Evolutionary conservation across 2,888 invertebrate species (phyloP), one percentile per base, ranked within the genome.

Genomic region (Mongoloraphidia duomilia): DNA sequence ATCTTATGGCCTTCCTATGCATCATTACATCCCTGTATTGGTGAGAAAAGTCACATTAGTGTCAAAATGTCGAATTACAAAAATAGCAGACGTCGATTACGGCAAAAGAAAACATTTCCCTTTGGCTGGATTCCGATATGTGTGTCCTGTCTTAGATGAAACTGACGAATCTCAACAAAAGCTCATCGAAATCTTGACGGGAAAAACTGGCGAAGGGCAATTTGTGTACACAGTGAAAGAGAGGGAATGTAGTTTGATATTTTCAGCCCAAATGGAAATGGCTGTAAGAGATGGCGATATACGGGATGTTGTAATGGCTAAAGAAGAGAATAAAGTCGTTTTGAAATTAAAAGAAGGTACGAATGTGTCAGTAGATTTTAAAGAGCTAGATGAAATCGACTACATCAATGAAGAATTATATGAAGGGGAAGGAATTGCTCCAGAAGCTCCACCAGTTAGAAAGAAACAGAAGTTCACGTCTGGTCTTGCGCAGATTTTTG

Each of bases 211-310:
- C 67, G 1, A 76, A 10, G 74, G 76, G 43, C 74, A 75, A 56
- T 87, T 80, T 60, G 84, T 86, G 42, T 88, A 87, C 61, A 80
- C 81, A 14, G 82, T 87, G 36, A 75, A 80, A 57, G 84, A 86
- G 58, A 75, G 80, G 59, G 75, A 77, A 62, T 84, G 82, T 62
- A 82, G 81, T 58, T 74, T 87, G 55, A 82, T 87, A 41, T 79
- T 87, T 57, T 77, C 84, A 5, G 80, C 83, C 37, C 75, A 75
- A 51, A 72, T 86, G 61, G 87, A 87, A 64, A 77, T 80, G 10
- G 85, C 86, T 4, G 81, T 86, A 44, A 71, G 84, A 17, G 82
- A 84, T 57, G 85, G 86, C 47, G 84, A 85, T 57, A 80, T 87
- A 35, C 74, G 79, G 50, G 84, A 85, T 60, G 80, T 87, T 2